Conservation (phyloP, 2,888 invertebrate genomes). For the Xanthia togata region DNA sequence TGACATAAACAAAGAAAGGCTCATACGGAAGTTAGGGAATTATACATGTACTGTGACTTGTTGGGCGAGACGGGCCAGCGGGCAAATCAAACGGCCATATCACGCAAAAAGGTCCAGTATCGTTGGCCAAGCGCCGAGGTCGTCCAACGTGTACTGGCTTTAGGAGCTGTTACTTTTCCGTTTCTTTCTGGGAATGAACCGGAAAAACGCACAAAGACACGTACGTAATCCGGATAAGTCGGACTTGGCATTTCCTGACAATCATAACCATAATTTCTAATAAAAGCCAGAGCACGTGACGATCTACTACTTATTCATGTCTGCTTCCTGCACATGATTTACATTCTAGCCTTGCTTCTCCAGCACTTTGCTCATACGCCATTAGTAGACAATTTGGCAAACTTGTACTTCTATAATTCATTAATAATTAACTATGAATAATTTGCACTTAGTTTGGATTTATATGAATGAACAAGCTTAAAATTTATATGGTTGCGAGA, state of each 20-base stretch:
- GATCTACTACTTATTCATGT: constrained; percentile 25
- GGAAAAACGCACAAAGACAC: constrained; percentile 42
- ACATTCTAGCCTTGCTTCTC: constrained; percentile 39
- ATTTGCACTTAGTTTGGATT: constrained; percentile 34
- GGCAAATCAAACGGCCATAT: no score
- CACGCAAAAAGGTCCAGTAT: no score
- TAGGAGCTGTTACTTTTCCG: background rate
- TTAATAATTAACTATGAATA: constrained; percentile 50
- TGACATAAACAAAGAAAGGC: background rate
- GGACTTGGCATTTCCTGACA: constrained; percentile 43
- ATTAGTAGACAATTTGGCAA: constrained; percentile 59
- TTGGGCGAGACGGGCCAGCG: no score
- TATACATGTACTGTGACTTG: background rate
- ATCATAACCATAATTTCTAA: constrained; percentile 37
- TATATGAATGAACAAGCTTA: constrained; percentile 15
- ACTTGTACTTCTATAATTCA: constrained; percentile 48
- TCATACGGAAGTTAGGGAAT: background rate
- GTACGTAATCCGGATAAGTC: constrained; percentile 35
- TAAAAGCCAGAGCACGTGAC: constrained; percentile 27
- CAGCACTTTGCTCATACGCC: constrained; percentile 32
- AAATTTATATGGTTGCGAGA: background rate
- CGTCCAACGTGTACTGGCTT: no score
- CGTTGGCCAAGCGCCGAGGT: no score
- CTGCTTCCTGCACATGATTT: constrained; percentile 48
- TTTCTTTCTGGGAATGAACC: constrained; percentile 20